Evolutionary conservation across 2,888 invertebrate species (phyloP).

Genomic region (Drosophila prostipennis): DNA sequence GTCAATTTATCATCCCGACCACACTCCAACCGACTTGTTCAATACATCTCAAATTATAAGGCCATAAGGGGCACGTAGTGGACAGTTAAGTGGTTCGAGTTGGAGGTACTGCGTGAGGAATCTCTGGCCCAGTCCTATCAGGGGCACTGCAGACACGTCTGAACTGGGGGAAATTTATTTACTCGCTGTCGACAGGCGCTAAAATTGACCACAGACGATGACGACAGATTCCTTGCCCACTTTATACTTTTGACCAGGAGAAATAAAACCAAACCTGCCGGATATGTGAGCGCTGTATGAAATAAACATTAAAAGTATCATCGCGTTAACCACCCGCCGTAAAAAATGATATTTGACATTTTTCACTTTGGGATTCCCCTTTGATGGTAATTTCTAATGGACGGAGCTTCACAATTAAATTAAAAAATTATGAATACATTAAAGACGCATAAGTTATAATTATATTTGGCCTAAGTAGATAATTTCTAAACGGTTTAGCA

Average conservation of each 20-base stretch:
- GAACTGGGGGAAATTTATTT: slow-evolving; percentile 59
- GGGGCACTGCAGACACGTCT: slow-evolving; percentile 55
- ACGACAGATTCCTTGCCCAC: slow-evolving; percentile 19
- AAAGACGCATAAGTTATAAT: too few species aligned
- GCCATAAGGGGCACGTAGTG: slow-evolving; percentile 72
- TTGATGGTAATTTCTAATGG: background rate
- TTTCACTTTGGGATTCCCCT: background rate
- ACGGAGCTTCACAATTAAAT: background rate
- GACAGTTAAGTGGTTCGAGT: slow-evolving; percentile 14
- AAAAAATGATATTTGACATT: background rate
- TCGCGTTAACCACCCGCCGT: slow-evolving; percentile 1
- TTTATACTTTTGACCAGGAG: slow-evolving; percentile 2
- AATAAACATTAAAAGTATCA: slow-evolving; percentile 18
- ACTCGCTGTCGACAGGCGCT: slow-evolving; percentile 51
- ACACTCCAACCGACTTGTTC: slow-evolving; percentile 13
- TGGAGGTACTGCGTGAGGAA: background rate
- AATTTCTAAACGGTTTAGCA: too few species aligned
- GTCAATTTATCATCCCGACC: slow-evolving; percentile 59
- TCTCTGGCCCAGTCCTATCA: slow-evolving; percentile 26
- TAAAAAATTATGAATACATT: background rate
- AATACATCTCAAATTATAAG: slow-evolving; percentile 64
- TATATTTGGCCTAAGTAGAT: too few species aligned
- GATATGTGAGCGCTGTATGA: slow-evolving; percentile 1
- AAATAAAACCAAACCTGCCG: slow-evolving; percentile 16
- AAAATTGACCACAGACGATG: slow-evolving; percentile 53